Conservation (phyloP, 2,797 vertebrate species). For the Sebastiscus albofasciatus region DNA sequence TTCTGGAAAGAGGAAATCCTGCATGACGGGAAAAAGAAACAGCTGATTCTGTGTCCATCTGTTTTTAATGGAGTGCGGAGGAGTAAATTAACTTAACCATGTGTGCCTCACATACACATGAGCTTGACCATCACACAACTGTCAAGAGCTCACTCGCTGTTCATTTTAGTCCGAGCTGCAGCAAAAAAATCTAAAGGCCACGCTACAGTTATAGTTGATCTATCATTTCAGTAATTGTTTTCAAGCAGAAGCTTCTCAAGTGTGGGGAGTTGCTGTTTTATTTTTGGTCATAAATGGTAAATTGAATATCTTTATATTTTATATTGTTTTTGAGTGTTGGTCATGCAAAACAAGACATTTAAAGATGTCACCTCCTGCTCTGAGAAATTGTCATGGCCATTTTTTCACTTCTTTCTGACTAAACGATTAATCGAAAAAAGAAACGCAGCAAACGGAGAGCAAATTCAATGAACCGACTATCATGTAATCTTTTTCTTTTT, state of each 20-base stretch:
- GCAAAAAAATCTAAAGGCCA: not conserved
- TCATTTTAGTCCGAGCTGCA: not conserved
- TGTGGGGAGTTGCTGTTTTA: not conserved
- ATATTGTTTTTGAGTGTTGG: not conserved
- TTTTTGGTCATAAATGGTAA: not conserved
- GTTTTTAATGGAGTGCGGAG: constrained; percentile 60
- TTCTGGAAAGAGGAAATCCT: constrained; percentile 75
- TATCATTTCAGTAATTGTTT: not conserved
- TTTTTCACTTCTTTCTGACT: too few relatives aligned
- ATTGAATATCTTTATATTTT: not conserved
- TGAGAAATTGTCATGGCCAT: not conserved
- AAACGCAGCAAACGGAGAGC: not conserved
- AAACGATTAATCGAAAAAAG: not conserved
- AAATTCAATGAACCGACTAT: not conserved
- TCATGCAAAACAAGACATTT: not conserved
- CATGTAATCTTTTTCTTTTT: not conserved
- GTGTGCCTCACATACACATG: constrained; percentile 10
- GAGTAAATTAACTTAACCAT: constrained; percentile 63
- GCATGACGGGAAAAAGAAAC: constrained; percentile 62
- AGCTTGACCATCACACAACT: constrained; percentile 46
- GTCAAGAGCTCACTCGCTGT: constrained; percentile 20
- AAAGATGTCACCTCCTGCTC: not conserved
- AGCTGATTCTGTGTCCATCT: constrained; percentile 69
- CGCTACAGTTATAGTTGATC: not conserved
- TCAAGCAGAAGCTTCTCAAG: not conserved